phyloP scores from a whole-genome alignment of 2,113 vertebrate species.

The Eudyptes chrysolophus region DNA sequence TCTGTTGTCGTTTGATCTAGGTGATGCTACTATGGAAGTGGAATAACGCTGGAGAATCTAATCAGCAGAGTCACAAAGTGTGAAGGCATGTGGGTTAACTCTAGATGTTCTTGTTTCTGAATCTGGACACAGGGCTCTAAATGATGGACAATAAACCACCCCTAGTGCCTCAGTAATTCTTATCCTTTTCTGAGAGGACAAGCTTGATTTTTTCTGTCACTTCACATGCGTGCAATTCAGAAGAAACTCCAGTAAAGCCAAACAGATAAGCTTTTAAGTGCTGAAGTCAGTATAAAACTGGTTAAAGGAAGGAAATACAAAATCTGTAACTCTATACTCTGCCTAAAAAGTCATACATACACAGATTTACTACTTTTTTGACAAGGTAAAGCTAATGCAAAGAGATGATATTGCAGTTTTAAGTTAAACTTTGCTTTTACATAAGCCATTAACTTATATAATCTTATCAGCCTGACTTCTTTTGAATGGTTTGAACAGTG shows the following conservation, averaged over 20 bases:
- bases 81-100: not conserved
- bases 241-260: not conserved
- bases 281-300: conserved; percentile 15
- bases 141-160: not conserved
- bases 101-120: not conserved
- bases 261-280: not conserved
- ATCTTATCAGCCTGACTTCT: conserved; percentile 16
- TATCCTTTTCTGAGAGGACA: not conserved
- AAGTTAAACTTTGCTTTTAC: conserved; percentile 40
- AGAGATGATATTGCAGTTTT: conserved; percentile 47
- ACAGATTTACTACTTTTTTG: conserved; percentile 34
- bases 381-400: conserved; percentile 21
- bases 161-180: not conserved
- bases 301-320: not conserved
- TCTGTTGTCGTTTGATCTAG: not conserved
- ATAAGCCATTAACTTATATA: conserved; percentile 28
- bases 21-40: not conserved
- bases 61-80: not conserved
- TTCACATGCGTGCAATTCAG: not conserved
- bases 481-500: conserved; percentile 6
- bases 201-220: not conserved
- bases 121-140: not conserved
- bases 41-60: not conserved
- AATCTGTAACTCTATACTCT: not conserved
- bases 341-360: not conserved